These are phyloP conservation scores for Anthopleura sola DNA, from an alignment of 64 coral and sea anemone genomes.

Conservation along the genomic window DNA sequence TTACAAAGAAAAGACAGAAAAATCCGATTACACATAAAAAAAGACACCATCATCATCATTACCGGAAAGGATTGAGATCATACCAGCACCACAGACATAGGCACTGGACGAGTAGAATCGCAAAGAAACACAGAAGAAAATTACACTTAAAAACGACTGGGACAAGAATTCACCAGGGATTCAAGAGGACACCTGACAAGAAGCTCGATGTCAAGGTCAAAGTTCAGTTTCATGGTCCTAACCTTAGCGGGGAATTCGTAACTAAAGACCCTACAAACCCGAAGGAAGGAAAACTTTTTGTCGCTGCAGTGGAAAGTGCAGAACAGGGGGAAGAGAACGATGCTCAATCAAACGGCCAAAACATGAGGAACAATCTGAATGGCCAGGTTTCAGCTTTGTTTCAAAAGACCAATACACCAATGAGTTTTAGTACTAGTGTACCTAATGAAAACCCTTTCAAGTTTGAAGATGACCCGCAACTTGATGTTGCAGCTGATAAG, in stretches of 20 bases:
- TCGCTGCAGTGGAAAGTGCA: not conserved
- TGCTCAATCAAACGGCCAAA: not conserved
- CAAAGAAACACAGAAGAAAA: not conserved
- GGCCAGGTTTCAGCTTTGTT: not conserved
- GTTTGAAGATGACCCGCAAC: not conserved
- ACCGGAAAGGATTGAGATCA: not conserved
- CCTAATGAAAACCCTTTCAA: not conserved
- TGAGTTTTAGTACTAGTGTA: not conserved
- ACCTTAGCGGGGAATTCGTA: not conserved
- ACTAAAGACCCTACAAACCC: not conserved
- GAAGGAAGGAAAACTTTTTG: not conserved
- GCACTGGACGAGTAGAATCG: not conserved
- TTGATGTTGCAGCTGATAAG: not conserved
- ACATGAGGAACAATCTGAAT: not conserved
- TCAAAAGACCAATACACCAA: not conserved
- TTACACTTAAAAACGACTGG: not conserved
- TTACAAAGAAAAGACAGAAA: not conserved
- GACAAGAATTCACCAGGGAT: not conserved
- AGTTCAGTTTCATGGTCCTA: conserved; percentile 16
- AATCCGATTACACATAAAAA: not conserved
- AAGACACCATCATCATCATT: not conserved
- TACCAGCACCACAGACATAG: not conserved
- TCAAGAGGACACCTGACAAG: conserved; percentile 9
- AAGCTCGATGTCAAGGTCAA: conserved; percentile 14
- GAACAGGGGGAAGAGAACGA: not conserved